Percentiles rank a stretch among this genome's conserved stretches.
phyloP scores from a whole-genome alignment of 2,797 vertebrate genomes.

The Phrynocephalus vlangalii region DNA sequence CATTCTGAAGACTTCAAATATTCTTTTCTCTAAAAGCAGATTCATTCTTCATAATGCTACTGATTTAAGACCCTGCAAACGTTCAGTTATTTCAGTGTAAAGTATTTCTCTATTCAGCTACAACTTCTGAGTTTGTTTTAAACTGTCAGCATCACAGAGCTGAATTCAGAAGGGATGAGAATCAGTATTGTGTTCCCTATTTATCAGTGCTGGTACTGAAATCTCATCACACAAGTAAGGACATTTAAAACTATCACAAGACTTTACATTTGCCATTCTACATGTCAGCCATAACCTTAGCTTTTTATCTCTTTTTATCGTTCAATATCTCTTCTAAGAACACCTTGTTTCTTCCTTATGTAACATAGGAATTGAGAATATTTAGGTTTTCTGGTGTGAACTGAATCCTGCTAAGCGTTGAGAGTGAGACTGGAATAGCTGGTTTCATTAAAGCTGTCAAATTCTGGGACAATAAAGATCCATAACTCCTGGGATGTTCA shows the following conservation, averaged over 20 bases:
- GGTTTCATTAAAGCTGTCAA: constrained; percentile 28
- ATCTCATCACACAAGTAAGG: not conserved
- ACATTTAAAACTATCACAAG: not conserved
- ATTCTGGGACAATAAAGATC: not conserved
- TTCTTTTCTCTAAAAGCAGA: not conserved
- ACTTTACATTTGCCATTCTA: not conserved
- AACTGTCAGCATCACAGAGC: not conserved
- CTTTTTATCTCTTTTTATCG: constrained; percentile 27
- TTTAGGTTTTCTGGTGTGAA: not conserved
- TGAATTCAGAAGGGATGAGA: fast-evolving
- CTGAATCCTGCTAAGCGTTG: constrained; percentile 29
- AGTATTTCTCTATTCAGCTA: fast-evolving
- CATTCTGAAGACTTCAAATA: constrained; percentile 1
- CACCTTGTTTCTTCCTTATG: constrained; percentile 26
- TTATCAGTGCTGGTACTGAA: fast-evolving
- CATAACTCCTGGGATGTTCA: not conserved
- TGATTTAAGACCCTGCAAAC: fast-evolving
- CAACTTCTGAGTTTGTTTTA: not conserved
- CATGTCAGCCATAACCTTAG: not conserved
- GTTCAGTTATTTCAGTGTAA: constrained; percentile 1
- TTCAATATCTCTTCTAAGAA: constrained; percentile 13
- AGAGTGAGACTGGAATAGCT: constrained; percentile 21
- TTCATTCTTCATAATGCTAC: not conserved
- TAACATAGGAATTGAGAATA: constrained; percentile 2
- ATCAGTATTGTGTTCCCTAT: fast-evolving